Evolutionary conservation across 2,797 vertebrate genomes (phyloP).

Genomic region (Diglossa cyanea): DNA sequence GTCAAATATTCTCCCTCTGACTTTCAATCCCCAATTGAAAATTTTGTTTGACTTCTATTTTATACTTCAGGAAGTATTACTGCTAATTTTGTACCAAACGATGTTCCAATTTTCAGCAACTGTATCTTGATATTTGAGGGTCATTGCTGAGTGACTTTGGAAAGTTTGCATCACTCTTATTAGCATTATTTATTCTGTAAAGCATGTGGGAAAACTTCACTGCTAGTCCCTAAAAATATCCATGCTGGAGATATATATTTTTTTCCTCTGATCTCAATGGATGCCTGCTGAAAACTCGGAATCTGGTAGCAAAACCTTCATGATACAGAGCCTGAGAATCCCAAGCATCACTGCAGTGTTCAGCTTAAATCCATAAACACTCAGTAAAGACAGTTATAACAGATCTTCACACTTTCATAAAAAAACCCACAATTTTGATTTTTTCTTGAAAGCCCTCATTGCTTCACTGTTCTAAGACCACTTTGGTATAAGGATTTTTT

Average conservation of each 20-base stretch:
- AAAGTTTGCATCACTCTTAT: background rate
- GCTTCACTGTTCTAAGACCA: slow-evolving; percentile 37
- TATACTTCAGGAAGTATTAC: background rate
- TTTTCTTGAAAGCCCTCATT: background rate
- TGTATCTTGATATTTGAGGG: background rate
- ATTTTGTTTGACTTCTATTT: background rate
- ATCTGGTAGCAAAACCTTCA: background rate
- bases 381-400: slow-evolving; percentile 34
- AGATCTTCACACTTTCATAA: slow-evolving; percentile 37
- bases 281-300: background rate
- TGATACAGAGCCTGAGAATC: slow-evolving; percentile 26
- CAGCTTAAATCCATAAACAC: slow-evolving; percentile 29
- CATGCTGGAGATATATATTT: background rate
- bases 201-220: background rate
- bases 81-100: background rate
- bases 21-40: background rate
- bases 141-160: background rate
- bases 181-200: background rate
- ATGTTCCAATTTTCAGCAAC: background rate
- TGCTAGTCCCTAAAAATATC: background rate
- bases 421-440: slow-evolving; percentile 1
- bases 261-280: background rate
- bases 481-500: slow-evolving; percentile 46
- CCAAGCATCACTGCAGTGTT: background rate
- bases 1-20: background rate